A percentile compares a stretch with the other conserved stretches of the same genome.
These are phyloP conservation scores for Neuroscelio doddi DNA, from an alignment of 2,888 invertebrate genomes.

Conservation along the genomic window DNA sequence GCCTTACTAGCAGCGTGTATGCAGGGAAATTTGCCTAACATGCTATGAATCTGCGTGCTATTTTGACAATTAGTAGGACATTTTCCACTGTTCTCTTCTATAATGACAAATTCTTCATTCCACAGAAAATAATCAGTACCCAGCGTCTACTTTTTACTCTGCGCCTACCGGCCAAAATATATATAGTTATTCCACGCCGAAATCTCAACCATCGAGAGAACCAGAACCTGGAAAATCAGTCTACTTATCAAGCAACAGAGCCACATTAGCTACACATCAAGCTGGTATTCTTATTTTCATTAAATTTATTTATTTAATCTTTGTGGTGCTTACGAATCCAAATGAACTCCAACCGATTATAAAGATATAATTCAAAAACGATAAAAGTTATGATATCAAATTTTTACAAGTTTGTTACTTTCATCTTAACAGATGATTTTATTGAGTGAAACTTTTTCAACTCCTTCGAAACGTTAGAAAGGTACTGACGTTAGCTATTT, in stretches of 20 bases:
- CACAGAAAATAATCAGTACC: constrained; percentile 69
- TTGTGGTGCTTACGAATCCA: too few species aligned
- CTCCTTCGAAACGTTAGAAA: too few species aligned
- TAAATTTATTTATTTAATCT: too few species aligned
- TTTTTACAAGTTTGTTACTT: too few species aligned
- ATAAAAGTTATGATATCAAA: too few species aligned
- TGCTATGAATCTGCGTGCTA: constrained; percentile 32
- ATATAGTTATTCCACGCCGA: constrained; percentile 69
- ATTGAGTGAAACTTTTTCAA: too few species aligned
- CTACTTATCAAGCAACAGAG: constrained; percentile 63
- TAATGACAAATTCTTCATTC: constrained; percentile 25
- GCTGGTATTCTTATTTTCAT: constrained; percentile 51
- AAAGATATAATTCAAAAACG: too few species aligned
- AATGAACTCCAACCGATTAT: too few species aligned
- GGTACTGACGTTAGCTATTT: too few species aligned
- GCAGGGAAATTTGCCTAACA: constrained; percentile 27
- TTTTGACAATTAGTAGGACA: constrained; percentile 2
- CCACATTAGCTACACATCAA: constrained; percentile 62
- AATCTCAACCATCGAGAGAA: constrained; percentile 64
- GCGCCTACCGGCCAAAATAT: constrained; percentile 66
- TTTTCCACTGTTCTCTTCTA: not conserved
- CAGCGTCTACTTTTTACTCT: constrained; percentile 69
- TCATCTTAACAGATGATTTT: too few species aligned
- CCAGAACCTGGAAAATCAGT: constrained; percentile 63
- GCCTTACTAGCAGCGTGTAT: constrained; percentile 35